Evolutionary conservation across 1,140 invertebrate species (phyloP).

Genomic region (Cyrtorhinus lividipennis): DNA sequence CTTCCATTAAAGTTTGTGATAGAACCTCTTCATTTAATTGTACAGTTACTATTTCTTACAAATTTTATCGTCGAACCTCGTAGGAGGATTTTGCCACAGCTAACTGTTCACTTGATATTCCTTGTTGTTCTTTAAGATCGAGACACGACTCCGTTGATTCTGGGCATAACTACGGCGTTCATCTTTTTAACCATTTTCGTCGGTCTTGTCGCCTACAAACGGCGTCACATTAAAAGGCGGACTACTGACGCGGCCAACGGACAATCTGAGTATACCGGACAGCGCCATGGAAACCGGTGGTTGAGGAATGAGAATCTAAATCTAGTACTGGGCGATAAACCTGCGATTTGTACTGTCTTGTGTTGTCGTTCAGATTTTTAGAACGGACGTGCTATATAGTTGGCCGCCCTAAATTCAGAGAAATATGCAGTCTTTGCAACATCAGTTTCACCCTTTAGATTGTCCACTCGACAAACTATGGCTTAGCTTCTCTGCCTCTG

Average conservation of each 20-base stretch:
- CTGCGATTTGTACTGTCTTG: no score
- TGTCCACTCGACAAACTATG: no score
- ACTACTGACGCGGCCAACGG: constrained; percentile 50
- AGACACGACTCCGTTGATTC: constrained; percentile 67
- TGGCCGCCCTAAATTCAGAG: no score
- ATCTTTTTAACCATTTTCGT: constrained; percentile 40
- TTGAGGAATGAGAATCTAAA: no score
- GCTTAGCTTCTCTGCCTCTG: no score
- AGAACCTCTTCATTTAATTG: not conserved
- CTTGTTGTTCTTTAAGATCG: constrained; percentile 45
- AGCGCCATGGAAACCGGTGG: constrained; percentile 65
- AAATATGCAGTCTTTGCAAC: no score
- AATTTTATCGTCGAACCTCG: no score
- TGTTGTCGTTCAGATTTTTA: no score
- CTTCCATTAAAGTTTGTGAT: not conserved
- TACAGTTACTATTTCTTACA: not conserved
- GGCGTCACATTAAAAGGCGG: constrained; percentile 43
- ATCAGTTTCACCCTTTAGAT: no score
- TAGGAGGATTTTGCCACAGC: not conserved
- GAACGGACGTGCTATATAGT: no score
- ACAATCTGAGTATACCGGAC: constrained; percentile 58
- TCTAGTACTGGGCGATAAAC: no score
- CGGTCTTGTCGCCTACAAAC: constrained; percentile 38
- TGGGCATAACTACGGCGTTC: constrained; percentile 52
- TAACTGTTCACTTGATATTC: not conserved